Conservation (phyloP, 2,113 vertebrate species). For the Toxotes chatareus region DNA sequence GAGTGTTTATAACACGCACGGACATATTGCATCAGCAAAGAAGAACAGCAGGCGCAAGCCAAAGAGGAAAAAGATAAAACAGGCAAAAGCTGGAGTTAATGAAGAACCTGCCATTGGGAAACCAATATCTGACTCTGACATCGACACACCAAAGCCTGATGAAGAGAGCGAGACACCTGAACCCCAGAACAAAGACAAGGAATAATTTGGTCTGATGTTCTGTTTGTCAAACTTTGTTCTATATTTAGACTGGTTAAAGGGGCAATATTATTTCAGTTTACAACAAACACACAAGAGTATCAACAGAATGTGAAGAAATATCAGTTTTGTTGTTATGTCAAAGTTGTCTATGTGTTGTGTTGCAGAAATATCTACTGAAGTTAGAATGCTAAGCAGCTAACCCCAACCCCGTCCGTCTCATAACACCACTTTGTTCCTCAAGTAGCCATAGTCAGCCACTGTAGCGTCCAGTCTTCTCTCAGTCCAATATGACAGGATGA, state of each 20-base stretch:
- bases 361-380: no score
- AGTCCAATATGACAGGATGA: no score
- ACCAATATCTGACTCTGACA: background rate
- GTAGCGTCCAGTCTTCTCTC: no score
- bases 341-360: no score
- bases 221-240: background rate
- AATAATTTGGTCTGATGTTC: background rate
- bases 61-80: background rate
- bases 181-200: conserved; percentile 3
- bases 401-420: no score
- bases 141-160: background rate
- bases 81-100: background rate
- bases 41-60: background rate
- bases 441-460: no score
- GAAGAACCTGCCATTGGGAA: background rate
- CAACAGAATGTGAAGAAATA: no score
- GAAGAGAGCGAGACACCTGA: conserved; percentile 4
- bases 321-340: no score
- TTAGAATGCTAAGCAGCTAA: no score
- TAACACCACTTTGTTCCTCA: no score
- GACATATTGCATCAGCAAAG: background rate
- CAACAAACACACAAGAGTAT: no score
- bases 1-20: conserved; percentile 38
- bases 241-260: background rate
- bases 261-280: no score